Conservation (phyloP, 1,140 invertebrate species). For the Caerostris extrusa region DNA sequence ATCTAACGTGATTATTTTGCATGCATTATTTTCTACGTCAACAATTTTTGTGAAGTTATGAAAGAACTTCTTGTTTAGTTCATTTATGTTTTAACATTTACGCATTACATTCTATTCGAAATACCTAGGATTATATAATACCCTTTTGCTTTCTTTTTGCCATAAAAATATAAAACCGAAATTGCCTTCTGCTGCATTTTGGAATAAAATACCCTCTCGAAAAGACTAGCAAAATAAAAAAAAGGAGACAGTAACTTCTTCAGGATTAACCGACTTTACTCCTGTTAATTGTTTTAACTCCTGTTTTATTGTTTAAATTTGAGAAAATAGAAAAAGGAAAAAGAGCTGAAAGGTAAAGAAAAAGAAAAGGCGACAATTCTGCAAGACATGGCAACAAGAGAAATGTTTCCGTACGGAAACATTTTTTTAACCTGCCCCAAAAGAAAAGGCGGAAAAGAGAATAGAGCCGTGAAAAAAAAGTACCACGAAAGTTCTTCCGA, state of each 20-base stretch:
- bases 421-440: conserved; percentile 15
- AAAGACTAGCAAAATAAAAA: not conserved
- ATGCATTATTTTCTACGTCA: no score
- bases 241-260: not conserved
- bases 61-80: no score
- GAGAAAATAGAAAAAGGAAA: conserved; percentile 1
- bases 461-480: conserved; percentile 33
- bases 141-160: not conserved
- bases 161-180: not conserved
- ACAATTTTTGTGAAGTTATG: no score
- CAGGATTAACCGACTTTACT: not conserved
- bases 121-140: not conserved
- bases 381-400: conserved; percentile 33
- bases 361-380: not conserved
- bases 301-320: conserved; percentile 26
- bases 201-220: not conserved
- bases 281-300: no score
- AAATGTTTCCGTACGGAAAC: conserved; percentile 56
- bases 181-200: not conserved
- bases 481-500: not conserved
- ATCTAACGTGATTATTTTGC: no score
- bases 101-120: no score
- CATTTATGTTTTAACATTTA: no score
- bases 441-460: not conserved
- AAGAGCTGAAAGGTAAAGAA: no score